Evolutionary conservation across 53 echinoderm and acorn worm genomes (phyloP).

Genomic region (Holothuria leucospilota): DNA sequence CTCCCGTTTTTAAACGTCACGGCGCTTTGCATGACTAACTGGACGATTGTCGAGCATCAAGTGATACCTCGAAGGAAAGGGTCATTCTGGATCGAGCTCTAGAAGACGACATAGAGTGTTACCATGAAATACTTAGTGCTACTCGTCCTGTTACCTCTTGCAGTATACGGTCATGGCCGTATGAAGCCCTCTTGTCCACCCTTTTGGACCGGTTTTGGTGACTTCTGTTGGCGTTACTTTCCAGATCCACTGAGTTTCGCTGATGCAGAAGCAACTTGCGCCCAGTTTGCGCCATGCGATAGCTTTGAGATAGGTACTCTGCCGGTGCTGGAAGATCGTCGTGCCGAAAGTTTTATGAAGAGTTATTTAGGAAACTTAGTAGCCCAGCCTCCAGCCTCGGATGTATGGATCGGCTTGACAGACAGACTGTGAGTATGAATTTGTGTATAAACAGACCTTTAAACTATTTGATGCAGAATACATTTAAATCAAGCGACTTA

Average conservation of each 20-base stretch:
- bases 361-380: conserved; percentile 19
- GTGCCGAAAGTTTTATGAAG: background rate
- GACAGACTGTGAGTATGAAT: conserved; percentile 19
- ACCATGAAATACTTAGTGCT: conserved; percentile 37
- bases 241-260: conserved; percentile 24
- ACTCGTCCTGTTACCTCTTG: conserved; percentile 16
- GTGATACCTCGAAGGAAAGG: too few species aligned
- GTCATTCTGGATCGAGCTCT: too few species aligned
- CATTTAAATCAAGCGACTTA: too few species aligned
- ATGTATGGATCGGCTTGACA: conserved; percentile 30
- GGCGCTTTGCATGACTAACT: too few species aligned
- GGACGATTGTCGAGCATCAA: too few species aligned
- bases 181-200: conserved; percentile 33
- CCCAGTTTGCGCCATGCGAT: conserved; percentile 43
- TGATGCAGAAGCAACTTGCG: conserved; percentile 41
- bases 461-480: too few species aligned
- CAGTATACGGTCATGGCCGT: conserved; percentile 20
- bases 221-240: conserved; percentile 10
- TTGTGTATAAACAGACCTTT: too few species aligned
- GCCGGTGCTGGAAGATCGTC: background rate
- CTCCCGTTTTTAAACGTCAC: background rate
- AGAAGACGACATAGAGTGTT: too few species aligned
- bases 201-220: conserved; percentile 39
- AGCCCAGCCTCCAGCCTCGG: conserved; percentile 12
- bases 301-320: conserved; percentile 38